These are phyloP conservation scores for Tyrophagus putrescentiae DNA, from an alignment of 1,140 invertebrate genomes.

Conservation along the genomic window DNA sequence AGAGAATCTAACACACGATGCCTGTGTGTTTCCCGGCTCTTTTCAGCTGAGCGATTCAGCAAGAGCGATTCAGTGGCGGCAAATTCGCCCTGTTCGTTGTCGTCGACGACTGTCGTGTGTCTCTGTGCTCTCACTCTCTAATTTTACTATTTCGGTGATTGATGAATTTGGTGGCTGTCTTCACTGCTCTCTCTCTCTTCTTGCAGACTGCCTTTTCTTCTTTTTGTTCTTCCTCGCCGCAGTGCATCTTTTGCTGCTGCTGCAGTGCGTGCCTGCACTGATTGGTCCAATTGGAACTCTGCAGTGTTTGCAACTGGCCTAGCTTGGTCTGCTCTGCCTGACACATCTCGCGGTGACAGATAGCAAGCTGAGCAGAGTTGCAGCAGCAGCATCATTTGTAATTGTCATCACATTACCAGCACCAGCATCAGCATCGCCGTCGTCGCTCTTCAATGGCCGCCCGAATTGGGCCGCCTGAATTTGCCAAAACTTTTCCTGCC, in stretches of 20 bases:
- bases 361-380: background rate
- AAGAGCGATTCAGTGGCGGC: too few relatives aligned
- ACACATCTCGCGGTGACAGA: constrained; percentile 3
- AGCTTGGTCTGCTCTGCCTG: background rate
- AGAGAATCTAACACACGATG: background rate
- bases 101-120: background rate
- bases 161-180: constrained; percentile 8
- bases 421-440: too few relatives aligned
- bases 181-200: background rate
- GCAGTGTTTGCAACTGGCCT: too few relatives aligned
- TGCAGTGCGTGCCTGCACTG: background rate
- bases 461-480: background rate
- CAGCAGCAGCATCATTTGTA: constrained; percentile 11
- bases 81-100: too few relatives aligned
- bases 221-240: background rate
- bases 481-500: constrained; percentile 5
- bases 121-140: constrained; percentile 1
- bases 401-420: background rate
- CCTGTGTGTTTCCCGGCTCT: too few relatives aligned
- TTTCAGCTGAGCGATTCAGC: too few relatives aligned
- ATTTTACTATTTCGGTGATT: constrained; percentile 14
- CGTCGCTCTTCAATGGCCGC: too few relatives aligned
- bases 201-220: background rate
- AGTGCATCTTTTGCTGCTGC: background rate
- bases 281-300: constrained; percentile 15